Evolutionary conservation across 2,113 vertebrate genomes (phyloP).

Genomic region (Engystomops pustulosus): DNA sequence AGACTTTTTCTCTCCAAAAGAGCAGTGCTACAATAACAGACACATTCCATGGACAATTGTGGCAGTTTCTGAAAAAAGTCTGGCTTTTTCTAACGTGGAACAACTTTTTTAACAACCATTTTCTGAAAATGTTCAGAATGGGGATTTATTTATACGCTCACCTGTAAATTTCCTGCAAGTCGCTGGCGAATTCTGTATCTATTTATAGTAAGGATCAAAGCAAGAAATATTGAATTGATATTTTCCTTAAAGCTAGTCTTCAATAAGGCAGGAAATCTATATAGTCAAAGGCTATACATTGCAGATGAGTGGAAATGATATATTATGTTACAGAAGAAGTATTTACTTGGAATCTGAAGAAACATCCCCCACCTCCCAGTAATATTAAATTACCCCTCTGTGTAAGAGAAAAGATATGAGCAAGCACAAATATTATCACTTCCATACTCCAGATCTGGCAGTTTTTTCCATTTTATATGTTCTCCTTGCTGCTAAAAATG

Average conservation of each 20-base stretch:
- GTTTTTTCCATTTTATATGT: not conserved
- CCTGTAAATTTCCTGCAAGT: not conserved
- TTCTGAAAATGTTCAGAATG: too few relatives aligned
- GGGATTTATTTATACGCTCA: not conserved
- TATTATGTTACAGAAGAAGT: slow-evolving; percentile 33
- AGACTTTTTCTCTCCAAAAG: too few relatives aligned
- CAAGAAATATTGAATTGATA: not conserved
- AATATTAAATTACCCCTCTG: slow-evolving; percentile 19
- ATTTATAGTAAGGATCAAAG: slow-evolving; percentile 22
- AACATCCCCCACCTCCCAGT: not conserved
- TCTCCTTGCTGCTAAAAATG: not conserved
- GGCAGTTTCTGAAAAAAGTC: too few relatives aligned
- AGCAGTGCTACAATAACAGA: too few relatives aligned
- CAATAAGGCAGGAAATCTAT: slow-evolving; percentile 23
- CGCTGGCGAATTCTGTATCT: not conserved
- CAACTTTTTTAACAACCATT: too few relatives aligned
- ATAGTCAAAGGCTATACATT: slow-evolving; percentile 13
- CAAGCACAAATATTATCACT: slow-evolving; percentile 22
- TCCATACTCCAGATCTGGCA: not conserved
- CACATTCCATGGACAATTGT: too few relatives aligned
- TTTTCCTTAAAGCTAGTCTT: not conserved
- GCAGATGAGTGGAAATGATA: slow-evolving; percentile 24
- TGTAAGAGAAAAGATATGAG: not conserved
- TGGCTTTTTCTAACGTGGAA: too few relatives aligned
- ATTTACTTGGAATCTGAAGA: not conserved